phyloP scores from a whole-genome alignment of 2,797 vertebrate genomes.

The Falco naumanni region DNA sequence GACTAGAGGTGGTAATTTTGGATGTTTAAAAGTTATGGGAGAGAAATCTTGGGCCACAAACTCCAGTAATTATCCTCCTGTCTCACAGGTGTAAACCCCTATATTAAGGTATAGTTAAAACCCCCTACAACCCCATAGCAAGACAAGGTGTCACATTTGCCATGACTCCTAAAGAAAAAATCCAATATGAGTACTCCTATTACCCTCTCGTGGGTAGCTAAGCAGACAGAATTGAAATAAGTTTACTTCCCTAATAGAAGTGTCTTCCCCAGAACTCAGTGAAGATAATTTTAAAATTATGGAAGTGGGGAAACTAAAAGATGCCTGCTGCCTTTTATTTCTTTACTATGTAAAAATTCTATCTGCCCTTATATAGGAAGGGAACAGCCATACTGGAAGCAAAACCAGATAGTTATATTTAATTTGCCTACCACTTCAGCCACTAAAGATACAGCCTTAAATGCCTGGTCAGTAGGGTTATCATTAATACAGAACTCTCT shows the following conservation, averaged over 20 bases:
- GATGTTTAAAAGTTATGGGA: not conserved
- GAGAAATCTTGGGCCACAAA: not conserved
- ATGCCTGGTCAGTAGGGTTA: not conserved
- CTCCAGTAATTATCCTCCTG: not conserved
- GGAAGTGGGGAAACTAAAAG: not conserved
- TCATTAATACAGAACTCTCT: not conserved
- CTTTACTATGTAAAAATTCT: not conserved
- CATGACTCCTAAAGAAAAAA: not conserved
- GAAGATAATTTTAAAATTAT: not conserved
- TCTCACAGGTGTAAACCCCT: not conserved
- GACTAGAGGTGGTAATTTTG: not conserved
- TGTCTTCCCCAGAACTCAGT: not conserved
- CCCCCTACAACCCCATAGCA: not conserved
- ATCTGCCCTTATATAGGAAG: not conserved
- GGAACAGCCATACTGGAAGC: not conserved
- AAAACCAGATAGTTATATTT: not conserved
- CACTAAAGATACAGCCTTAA: not conserved
- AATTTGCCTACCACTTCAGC: constrained; percentile 14
- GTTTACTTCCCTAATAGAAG: not conserved
- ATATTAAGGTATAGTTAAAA: not conserved
- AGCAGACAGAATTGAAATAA: not conserved
- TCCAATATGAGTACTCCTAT: not conserved
- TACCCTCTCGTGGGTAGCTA: not conserved
- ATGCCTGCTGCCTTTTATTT: not conserved
- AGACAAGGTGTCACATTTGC: not conserved